Base-by-base conservation (phyloP, 2,888 invertebrate genomes). In the Drosophila peninsularis region DNA sequence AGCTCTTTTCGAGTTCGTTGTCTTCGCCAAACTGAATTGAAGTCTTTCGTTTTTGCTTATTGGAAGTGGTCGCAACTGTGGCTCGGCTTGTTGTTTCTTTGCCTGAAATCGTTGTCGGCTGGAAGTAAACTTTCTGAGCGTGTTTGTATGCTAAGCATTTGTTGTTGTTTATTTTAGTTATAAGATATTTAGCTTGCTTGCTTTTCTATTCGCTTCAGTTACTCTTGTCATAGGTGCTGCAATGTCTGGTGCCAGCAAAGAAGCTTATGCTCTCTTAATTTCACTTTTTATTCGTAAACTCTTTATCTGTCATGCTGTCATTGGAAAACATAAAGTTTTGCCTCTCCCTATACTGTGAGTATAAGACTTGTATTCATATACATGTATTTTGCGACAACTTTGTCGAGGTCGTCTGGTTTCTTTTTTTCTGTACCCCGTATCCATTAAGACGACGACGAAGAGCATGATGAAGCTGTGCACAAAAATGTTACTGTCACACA, bases 11-110 rank as follows among this genome's bases (percentile, higher is more conserved):
- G 91, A 89, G 92, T 92, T 91, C 92, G 92, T 91, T 91, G 92
- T 91, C 92, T 92, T 90, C 84, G 88, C 89, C 90, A 84, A 91
- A 92, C 92, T 92, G 83, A 91, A 87, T 89, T 91, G 82, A 91
- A 91, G 91, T 92, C 92, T 92, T 91, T 91, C 88, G 91, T 88
- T 91, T 89, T 89, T 84, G 91, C 88, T 90, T 88, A 79, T 71
- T 89, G 83, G 82, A 82, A 90, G 80, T 75, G 75, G 75, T 63
- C 63, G 73, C 66, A 67, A 66, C 62, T 55, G 67, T 56, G 56
- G 37, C 60, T 49, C 53, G 60, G 63, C 66, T 60, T 49, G 63
- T 47, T 67, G 55, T 64, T 53, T 62, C 63, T 71, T 62, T 50
- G 67, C 36, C 30, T 55, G 32, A 36, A 47, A 49, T 56, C 58